Conservation (phyloP, 2,797 vertebrate species). For the Clarias pachynema region DNA sequence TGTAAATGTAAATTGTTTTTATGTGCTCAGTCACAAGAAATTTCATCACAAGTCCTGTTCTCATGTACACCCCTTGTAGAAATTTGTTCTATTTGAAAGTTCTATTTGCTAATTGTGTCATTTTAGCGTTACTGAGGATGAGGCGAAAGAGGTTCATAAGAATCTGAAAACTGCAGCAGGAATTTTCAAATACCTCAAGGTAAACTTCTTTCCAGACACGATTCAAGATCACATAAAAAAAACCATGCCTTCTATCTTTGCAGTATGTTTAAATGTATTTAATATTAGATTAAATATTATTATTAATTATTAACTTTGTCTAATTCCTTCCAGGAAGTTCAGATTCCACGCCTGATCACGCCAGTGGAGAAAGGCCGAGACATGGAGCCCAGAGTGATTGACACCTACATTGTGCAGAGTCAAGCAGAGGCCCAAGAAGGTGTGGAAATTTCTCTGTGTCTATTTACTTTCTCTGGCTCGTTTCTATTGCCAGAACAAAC, state of each 20-base stretch:
- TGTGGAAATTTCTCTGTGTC: constrained; percentile 52
- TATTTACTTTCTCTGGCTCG: background rate
- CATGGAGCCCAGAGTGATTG: constrained; percentile 88
- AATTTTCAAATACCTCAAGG: constrained; percentile 95
- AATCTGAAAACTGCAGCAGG: constrained; percentile 94
- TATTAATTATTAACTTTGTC: no score
- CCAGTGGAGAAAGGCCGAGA: constrained; percentile 92
- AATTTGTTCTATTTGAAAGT: background rate
- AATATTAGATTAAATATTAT: background rate
- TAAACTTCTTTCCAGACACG: constrained; percentile 57
- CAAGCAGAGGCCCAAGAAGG: constrained; percentile 99
- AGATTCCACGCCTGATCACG: constrained; percentile 91
- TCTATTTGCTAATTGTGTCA: background rate
- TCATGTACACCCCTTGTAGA: no score
- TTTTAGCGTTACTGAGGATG: constrained; percentile 87
- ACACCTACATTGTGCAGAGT: constrained; percentile 90
- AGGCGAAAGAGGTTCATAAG: constrained; percentile 95
- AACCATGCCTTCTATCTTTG: no score
- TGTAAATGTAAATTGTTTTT: no score
- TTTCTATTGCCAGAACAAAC: background rate
- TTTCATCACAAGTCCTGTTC: no score
- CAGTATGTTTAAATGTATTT: background rate
- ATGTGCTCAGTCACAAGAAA: no score
- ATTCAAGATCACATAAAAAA: background rate
- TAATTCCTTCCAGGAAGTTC: constrained; percentile 77